Base-by-base conservation (phyloP, 2,888 invertebrate species). In the Leucoma salicis region DNA sequence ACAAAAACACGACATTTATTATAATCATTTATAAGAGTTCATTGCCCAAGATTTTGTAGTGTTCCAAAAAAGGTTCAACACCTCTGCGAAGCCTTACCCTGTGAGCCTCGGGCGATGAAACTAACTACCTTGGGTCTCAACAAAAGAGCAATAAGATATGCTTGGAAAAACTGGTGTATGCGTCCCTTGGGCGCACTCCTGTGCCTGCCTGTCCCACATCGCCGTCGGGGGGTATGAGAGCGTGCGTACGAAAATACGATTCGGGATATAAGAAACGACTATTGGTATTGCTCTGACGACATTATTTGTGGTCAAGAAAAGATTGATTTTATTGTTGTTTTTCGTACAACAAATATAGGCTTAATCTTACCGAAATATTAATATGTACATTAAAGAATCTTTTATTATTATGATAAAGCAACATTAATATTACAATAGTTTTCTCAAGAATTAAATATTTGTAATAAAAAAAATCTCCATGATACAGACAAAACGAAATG, bases 91-190 rank as follows among this genome's bases (percentile, higher is more conserved):
- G 50, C 49, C 53, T 50, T 46, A 56, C 57, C 66, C 65, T 53
- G 63, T 70, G 76, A 77, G 78, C 83, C 81, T 78, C 70, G 72
- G 46, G 82, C 89, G 89, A 90, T 89, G 90, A 90, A 90, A 87
- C 82, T 87, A 90, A 90, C 88, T 81, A 78, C 74, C 82, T 78
- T 57, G 73, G 85, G 88, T 80, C 88, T 82, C 83, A 89, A 89
- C 90, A 88, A 86, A 90, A 81, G 89, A 76, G 87, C 89, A 81
- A 88, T 90, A 90, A 89, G 89, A 90, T 90, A 90, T 90, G 89
- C 89, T 85, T 78, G 86, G 86, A 86, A 88, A 85, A 89, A 89
- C 87, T 89, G 84, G 86, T 81, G 81, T 78, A 87, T 79, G 65
- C 50, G 66, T 72, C 89, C 84, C 89, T 41, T 27, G 86, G 81